A percentile compares a stretch with the other conserved stretches of the same genome.
These are phyloP conservation scores for Capromys pilorides DNA, from an alignment of 2,797 vertebrate species.

Conservation along the genomic window DNA sequence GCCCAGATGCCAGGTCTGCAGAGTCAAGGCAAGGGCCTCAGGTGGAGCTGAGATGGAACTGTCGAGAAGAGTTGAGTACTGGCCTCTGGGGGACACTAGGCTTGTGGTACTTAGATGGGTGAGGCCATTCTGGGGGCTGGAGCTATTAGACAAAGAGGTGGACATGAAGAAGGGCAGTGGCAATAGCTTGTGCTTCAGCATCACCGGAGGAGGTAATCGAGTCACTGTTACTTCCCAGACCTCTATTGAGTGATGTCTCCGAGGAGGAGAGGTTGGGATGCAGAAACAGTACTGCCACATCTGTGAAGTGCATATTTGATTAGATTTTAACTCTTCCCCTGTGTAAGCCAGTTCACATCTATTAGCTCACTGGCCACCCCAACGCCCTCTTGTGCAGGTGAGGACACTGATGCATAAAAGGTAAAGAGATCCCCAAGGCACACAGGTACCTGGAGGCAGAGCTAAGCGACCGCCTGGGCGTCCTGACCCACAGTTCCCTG, in stretches of 20 bases:
- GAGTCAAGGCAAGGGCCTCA: neutral
- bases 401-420: neutral
- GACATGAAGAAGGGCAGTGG: neutral
- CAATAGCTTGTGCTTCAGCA: neutral
- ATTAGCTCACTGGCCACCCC: neutral
- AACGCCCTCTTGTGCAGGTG: neutral
- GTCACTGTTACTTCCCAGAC: neutral
- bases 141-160: neutral
- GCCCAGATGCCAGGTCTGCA: neutral
- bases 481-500: neutral
- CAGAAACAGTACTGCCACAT: neutral
- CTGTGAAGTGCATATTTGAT: neutral
- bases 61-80: neutral
- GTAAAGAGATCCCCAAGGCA: neutral
- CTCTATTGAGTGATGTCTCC: neutral
- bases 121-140: neutral
- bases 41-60: neutral
- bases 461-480: neutral
- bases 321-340: constrained; percentile 21
- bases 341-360: neutral
- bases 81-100: neutral
- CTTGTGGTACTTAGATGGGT: neutral
- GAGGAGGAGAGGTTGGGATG: neutral
- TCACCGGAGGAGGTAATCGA: neutral
- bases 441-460: neutral